Conservation (phyloP, 2,888 invertebrate genomes). For the Dicroscelio sp. region DNA sequence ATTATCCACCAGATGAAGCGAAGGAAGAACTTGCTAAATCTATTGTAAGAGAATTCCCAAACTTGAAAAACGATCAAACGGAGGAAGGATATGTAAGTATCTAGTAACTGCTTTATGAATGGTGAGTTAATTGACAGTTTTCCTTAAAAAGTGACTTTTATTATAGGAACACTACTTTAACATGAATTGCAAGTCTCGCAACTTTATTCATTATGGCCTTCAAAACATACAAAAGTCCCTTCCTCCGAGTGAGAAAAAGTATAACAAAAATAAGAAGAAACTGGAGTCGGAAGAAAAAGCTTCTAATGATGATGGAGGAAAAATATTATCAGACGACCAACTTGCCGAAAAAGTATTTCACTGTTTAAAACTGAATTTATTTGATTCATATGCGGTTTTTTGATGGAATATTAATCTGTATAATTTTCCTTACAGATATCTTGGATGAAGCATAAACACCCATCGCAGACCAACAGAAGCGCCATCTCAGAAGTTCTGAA, state of each 20-base stretch:
- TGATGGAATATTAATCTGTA: not conserved
- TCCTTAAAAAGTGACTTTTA: not conserved
- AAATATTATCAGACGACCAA: conserved; percentile 26
- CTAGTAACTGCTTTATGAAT: not conserved
- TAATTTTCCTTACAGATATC: conserved; percentile 10
- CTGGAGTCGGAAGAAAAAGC: not conserved
- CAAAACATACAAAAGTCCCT: conserved; percentile 10
- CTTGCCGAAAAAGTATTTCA: conserved; percentile 30
- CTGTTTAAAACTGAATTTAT: too few species aligned
- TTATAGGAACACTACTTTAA: conserved; percentile 25
- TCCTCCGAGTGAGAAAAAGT: not conserved
- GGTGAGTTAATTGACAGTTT: not conserved
- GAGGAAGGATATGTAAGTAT: not conserved
- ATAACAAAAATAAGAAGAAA: not conserved
- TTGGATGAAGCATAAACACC: conserved; percentile 53
- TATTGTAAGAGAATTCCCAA: conserved; percentile 19
- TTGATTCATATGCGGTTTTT: conserved; percentile 34
- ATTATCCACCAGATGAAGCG: conserved; percentile 45
- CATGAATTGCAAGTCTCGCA: not conserved
- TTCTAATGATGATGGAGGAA: not conserved
- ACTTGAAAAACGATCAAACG: not conserved
- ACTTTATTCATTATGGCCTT: conserved; percentile 19
- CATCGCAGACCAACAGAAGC: conserved; percentile 17
- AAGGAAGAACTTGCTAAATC: conserved; percentile 41
- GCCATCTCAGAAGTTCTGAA: conserved; percentile 5